Base-by-base conservation (phyloP, 1,140 invertebrate genomes). In the Copidosoma floridanum region DNA sequence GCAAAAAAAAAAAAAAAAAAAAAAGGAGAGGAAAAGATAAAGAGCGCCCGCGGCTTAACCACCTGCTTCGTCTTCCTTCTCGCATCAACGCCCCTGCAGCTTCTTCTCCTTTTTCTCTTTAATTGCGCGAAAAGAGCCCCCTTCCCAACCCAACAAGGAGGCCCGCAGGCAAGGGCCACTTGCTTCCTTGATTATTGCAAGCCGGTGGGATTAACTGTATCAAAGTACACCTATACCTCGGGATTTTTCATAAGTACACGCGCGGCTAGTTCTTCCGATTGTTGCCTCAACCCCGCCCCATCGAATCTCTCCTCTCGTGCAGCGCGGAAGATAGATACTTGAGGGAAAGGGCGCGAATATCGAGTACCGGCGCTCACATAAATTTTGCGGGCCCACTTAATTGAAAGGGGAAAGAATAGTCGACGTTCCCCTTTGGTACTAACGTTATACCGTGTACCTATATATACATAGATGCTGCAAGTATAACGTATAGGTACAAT, bases 301-400 rank as follows among this genome's bases (percentile, higher is more conserved):
- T 63, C n/a, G n/a, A n/a, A n/a, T n/a, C n/a, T n/a, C 65, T 61
- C 23, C 61, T 62, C 24, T 51, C 11, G 55, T 18, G 3, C 57
- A 37, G 51, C 63, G 65, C 26, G 65, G 53, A 71, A 53, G 59
- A 68, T 67, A 61, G 50, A 73, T n/a, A n/a, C n/a, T n/a, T n/a
- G n/a, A n/a, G n/a, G n/a, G n/a, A n/a, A n/a, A 6, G 40, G 40
- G 29, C 38, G 53, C 43, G 21, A 47, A 12, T 32, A 32, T 32
- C n/a, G 40, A 14, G 29, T 26, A 43, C 43, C n/a, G 37, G 70
- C 60, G 65, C 64, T 68, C 65, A 77, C 78, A 80, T 80, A 80
- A 80, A 80, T 79, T n/a, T 79, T 76, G 69, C 75, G 57, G 71
- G 65, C 63, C 64, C 69, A 71, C 74, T 77, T 80, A 80, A 80